Evolutionary conservation across 2,113 vertebrate species (phyloP), one percentile per base, ranked within the genome.

Genomic region (Oreocharis arfaki): DNA sequence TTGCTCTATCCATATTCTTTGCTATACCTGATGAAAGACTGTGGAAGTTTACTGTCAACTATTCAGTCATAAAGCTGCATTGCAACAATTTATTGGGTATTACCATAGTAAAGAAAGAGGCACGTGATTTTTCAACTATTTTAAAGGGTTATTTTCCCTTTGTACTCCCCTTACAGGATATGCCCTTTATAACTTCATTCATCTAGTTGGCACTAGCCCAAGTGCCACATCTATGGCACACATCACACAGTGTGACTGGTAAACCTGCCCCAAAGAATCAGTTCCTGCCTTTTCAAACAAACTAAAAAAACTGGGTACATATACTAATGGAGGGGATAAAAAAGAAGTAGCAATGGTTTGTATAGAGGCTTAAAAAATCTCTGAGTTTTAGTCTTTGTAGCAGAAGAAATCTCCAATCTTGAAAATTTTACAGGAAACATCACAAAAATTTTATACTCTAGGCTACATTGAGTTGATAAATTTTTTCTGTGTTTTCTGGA

Each of bases 91-190:
- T 68, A 49, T 7, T 75, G 44, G 76, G 7, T 46, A 60, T 61
- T 74, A 81, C 46, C 2, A 1, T 2, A 78, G 49, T 37, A 85
- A 84, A 86, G 75, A 85, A 65, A 84, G 80, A 93, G 88, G 55
- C 79, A 78, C 3, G 0, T 52, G 52, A 84, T 56, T 81, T 84
- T 64, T 71, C 32, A 76, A 27, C 33, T 65, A 8, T 50, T 90
- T 88, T 37, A 71, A 90, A 92, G 73, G 44, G 82, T 76, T 82
- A 28, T 71, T 89, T 93, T 96, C 91, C 96, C 93, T 96, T 82
- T 92, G 39, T 77, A 46, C 35, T 85, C 59, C 55, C 70, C 11
- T 80, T 44, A 50, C 18, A 65, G 14, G 50, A 84, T 67, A 76
- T 30, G 37, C 35, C 41, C 39, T 89, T 88, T 63, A 12, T 26